These are phyloP conservation scores for Diabrotica undecimpunctata DNA, from an alignment of 1,140 invertebrate genomes.

Conservation along the genomic window DNA sequence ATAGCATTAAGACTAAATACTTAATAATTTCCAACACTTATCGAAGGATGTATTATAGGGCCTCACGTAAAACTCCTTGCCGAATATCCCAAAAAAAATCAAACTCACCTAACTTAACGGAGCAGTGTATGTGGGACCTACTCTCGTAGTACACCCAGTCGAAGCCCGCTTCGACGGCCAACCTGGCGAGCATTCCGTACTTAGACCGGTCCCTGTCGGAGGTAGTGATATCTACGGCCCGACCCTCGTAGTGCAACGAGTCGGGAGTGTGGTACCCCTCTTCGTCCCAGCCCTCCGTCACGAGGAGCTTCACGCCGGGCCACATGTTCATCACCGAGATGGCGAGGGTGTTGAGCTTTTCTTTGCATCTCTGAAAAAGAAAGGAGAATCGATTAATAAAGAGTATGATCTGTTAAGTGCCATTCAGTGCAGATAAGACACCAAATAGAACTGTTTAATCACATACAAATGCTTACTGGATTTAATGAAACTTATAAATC, in stretches of 20 bases:
- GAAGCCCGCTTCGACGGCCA: slow-evolving; percentile 96
- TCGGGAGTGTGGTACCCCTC: slow-evolving; percentile 73
- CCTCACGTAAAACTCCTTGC: too few species aligned
- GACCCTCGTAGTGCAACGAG: slow-evolving; percentile 92
- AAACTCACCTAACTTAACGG: slow-evolving; percentile 91
- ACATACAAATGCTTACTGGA: too few species aligned
- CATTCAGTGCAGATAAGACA: too few species aligned
- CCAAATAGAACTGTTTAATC: too few species aligned
- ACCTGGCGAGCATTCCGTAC: slow-evolving; percentile 90
- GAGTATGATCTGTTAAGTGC: too few species aligned
- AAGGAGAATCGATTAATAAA: background rate
- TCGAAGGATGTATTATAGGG: too few species aligned
- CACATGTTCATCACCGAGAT: slow-evolving; percentile 98
- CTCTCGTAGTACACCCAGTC: slow-evolving; percentile 98
- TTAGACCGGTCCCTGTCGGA: slow-evolving; percentile 88
- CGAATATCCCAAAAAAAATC: too few species aligned
- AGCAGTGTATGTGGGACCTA: slow-evolving; percentile 92
- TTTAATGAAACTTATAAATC: too few species aligned
- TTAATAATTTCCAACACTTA: too few species aligned
- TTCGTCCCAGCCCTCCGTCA: slow-evolving; percentile 94
- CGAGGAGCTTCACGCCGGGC: slow-evolving; percentile 87
- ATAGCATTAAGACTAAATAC: too few species aligned
- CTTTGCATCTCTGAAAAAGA: slow-evolving; percentile 82
- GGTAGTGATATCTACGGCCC: slow-evolving; percentile 93
- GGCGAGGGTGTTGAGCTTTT: slow-evolving; percentile 90